These are phyloP conservation scores for Toxotes jaculatrix DNA, from an alignment of 2,113 vertebrate species.

Conservation along the genomic window DNA sequence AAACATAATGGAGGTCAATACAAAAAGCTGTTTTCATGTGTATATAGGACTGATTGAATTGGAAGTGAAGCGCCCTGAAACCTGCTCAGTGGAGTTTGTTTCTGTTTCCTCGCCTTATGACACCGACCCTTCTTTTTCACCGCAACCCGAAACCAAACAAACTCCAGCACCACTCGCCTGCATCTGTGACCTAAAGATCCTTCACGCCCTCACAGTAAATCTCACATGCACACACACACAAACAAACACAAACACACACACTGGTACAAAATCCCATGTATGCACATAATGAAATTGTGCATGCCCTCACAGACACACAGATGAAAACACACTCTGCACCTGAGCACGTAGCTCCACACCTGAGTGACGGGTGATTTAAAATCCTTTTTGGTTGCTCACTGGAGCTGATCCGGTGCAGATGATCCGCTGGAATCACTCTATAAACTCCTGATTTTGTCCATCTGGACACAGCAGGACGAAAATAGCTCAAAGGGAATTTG, in stretches of 20 bases:
- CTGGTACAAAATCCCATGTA: not conserved
- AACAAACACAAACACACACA: not conserved
- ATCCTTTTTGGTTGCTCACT: slow-evolving; percentile 38
- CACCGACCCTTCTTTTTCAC: slow-evolving; percentile 12
- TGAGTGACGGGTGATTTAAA: slow-evolving; percentile 35
- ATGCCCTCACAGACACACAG: slow-evolving; percentile 20
- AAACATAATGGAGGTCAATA: too few species aligned
- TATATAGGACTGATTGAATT: slow-evolving; percentile 26
- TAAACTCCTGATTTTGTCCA: slow-evolving; percentile 37
- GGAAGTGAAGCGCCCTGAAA: slow-evolving; percentile 56
- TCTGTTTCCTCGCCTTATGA: slow-evolving; percentile 19
- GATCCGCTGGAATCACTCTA: slow-evolving; percentile 42
- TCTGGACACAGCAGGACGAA: slow-evolving; percentile 22
- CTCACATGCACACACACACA: not conserved
- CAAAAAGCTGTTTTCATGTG: too few species aligned
- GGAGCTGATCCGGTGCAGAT: slow-evolving; percentile 45
- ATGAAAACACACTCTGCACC: slow-evolving; percentile 28
- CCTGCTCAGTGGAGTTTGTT: slow-evolving; percentile 37
- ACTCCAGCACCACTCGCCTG: slow-evolving; percentile 22
- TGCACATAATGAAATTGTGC: slow-evolving; percentile 29
- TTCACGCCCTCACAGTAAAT: slow-evolving; percentile 15
- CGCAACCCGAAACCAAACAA: slow-evolving; percentile 20
- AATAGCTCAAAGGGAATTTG: not conserved
- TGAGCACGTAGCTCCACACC: slow-evolving; percentile 36
- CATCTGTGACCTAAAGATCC: slow-evolving; percentile 42